Conservation (phyloP, 1,140 invertebrate genomes). For the Pollicipes pollicipes region DNA sequence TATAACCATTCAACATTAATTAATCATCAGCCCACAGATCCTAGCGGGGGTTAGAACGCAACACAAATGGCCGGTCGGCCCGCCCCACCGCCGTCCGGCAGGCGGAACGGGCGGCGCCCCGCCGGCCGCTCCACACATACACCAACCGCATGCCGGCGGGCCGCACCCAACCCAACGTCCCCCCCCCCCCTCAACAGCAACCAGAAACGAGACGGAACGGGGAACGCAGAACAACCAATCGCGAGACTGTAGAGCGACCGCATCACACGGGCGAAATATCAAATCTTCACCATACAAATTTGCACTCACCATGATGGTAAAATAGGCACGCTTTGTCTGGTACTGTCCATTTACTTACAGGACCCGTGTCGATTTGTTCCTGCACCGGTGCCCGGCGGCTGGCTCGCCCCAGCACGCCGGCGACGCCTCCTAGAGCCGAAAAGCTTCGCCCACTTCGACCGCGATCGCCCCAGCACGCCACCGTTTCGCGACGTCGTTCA, state of each 20-base stretch:
- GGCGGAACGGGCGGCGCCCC: too few species aligned
- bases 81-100: background rate
- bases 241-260: background rate
- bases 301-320: background rate
- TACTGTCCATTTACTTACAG: background rate
- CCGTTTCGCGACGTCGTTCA: too few species aligned
- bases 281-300: background rate
- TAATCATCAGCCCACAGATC: background rate
- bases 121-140: too few species aligned
- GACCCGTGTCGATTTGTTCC: background rate
- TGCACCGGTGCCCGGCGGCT: background rate
- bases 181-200: background rate
- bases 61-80: background rate
- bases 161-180: background rate
- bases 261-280: background rate
- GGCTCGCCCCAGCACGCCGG: too few species aligned
- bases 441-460: too few species aligned
- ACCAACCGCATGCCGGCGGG: background rate
- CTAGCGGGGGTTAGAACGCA: background rate
- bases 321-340: background rate
- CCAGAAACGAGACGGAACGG: background rate
- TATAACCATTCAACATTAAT: background rate
- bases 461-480: too few species aligned
- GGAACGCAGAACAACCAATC: background rate
- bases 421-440: too few species aligned